These are phyloP conservation scores for Thalpophila matura DNA, from an alignment of 2,888 invertebrate species.

Conservation along the genomic window DNA sequence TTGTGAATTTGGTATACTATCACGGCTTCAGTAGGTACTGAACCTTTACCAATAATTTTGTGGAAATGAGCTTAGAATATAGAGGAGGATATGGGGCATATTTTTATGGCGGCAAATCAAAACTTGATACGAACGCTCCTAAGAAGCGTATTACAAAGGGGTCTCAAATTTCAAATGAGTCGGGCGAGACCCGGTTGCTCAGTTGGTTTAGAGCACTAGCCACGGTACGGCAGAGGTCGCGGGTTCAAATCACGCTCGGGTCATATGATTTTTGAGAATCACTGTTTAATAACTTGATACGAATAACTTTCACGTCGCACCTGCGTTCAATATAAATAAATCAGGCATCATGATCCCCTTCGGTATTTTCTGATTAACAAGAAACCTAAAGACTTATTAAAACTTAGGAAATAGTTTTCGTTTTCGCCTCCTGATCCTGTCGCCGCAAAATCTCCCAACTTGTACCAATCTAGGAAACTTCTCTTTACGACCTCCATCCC, in stretches of 20 bases:
- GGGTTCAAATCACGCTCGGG: too few relatives aligned
- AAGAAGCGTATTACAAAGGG: too few relatives aligned
- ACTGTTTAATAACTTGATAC: too few relatives aligned
- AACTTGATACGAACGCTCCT: too few relatives aligned
- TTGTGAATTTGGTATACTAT: background rate
- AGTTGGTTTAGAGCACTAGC: too few relatives aligned
- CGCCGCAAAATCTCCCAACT: slow-evolving; percentile 53
- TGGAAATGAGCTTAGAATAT: background rate
- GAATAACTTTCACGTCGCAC: background rate
- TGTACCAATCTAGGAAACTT: slow-evolving; percentile 73
- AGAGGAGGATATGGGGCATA: too few relatives aligned
- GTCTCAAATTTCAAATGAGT: too few relatives aligned
- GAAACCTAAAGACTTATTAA: background rate
- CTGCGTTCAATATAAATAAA: background rate
- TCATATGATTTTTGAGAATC: too few relatives aligned
- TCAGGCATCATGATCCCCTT: background rate
- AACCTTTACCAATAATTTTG: background rate
- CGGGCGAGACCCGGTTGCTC: too few relatives aligned
- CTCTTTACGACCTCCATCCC: slow-evolving; percentile 72
- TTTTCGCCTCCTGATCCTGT: slow-evolving; percentile 24
- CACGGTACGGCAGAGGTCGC: too few relatives aligned
- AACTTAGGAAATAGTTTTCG: slow-evolving; percentile 24
- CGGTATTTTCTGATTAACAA: slow-evolving; percentile 4
- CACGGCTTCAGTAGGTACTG: background rate
- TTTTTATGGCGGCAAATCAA: too few relatives aligned